Conservation (phyloP, 1,140 invertebrate species). For the Drosophila lacertosa region DNA sequence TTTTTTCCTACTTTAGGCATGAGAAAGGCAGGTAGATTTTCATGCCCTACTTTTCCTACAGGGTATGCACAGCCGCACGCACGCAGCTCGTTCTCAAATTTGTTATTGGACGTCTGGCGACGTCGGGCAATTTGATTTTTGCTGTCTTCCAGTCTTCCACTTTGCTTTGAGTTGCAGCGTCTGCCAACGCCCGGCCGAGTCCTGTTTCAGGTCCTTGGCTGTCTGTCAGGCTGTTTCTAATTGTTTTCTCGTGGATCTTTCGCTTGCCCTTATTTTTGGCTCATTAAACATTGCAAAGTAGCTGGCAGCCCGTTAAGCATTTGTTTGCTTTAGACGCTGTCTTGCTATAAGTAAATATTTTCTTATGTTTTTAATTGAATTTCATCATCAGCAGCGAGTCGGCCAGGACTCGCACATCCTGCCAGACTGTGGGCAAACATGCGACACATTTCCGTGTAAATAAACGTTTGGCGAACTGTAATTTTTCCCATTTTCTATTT, state of each 20-base stretch:
- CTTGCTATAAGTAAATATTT: slow-evolving; percentile 23
- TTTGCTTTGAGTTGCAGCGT: slow-evolving; percentile 27
- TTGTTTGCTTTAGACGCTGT: slow-evolving; percentile 41
- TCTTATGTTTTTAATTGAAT: slow-evolving; percentile 37
- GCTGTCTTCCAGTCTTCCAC: slow-evolving; percentile 22
- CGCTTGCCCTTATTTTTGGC: slow-evolving; percentile 14
- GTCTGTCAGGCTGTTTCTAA: slow-evolving; percentile 48
- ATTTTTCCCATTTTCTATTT: neutral
- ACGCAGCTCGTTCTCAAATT: slow-evolving; percentile 17
- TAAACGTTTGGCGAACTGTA: slow-evolving; percentile 34
- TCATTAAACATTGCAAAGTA: slow-evolving; percentile 45
- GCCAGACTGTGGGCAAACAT: slow-evolving; percentile 35
- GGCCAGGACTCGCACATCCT: slow-evolving; percentile 31
- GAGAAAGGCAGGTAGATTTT: neutral
- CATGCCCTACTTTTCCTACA: slow-evolving; percentile 1
- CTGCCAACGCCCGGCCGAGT: slow-evolving; percentile 19
- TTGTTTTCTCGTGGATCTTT: slow-evolving; percentile 51
- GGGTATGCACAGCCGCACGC: slow-evolving; percentile 4
- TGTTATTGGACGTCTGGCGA: slow-evolving; percentile 47
- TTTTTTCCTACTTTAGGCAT: too few relatives aligned
- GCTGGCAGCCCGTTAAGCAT: slow-evolving; percentile 51
- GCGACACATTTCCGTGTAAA: slow-evolving; percentile 50
- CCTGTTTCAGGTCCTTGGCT: slow-evolving; percentile 29
- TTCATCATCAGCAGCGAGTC: slow-evolving; percentile 7
- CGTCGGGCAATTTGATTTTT: slow-evolving; percentile 43